Evolutionary conservation across 2,797 vertebrate species (phyloP).

Genomic region (Diplodus puntazzo): DNA sequence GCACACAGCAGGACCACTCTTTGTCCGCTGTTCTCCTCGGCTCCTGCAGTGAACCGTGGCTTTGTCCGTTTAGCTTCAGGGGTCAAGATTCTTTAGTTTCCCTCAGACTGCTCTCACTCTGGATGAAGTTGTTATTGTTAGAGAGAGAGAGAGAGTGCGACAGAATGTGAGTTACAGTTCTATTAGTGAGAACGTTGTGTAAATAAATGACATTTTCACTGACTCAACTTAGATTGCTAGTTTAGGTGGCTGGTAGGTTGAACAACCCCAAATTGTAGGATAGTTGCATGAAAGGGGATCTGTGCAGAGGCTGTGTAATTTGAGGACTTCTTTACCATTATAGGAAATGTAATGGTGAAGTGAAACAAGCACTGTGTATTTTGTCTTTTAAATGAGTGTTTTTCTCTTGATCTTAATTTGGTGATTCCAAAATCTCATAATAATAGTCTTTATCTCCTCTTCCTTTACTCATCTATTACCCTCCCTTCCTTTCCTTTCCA

Average conservation of each 20-base stretch:
- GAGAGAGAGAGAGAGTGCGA: background rate
- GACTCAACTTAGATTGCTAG: background rate
- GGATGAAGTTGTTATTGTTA: background rate
- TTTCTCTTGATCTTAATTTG: background rate
- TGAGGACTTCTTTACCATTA: background rate
- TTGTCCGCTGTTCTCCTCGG: conserved; percentile 54
- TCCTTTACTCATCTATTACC: conserved; percentile 19
- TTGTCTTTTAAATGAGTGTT: conserved; percentile 9
- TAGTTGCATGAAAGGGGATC: background rate
- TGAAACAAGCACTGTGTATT: background rate
- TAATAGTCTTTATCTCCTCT: background rate
- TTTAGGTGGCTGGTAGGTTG: background rate
- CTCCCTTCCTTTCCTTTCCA: conserved; percentile 18
- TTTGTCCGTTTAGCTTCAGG: conserved; percentile 44
- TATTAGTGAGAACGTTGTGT: background rate
- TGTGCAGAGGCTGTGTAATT: background rate
- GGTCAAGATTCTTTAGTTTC: background rate
- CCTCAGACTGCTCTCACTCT: background rate
- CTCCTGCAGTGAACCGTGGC: conserved; percentile 16
- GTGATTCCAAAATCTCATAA: background rate
- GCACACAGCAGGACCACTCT: conserved; percentile 26
- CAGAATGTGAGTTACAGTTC: background rate
- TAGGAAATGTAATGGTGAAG: background rate
- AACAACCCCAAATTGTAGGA: conserved; percentile 2
- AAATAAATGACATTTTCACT: background rate